Conservation (phyloP, 1,140 invertebrate species). For the Aporrectodea caliginosa region DNA sequence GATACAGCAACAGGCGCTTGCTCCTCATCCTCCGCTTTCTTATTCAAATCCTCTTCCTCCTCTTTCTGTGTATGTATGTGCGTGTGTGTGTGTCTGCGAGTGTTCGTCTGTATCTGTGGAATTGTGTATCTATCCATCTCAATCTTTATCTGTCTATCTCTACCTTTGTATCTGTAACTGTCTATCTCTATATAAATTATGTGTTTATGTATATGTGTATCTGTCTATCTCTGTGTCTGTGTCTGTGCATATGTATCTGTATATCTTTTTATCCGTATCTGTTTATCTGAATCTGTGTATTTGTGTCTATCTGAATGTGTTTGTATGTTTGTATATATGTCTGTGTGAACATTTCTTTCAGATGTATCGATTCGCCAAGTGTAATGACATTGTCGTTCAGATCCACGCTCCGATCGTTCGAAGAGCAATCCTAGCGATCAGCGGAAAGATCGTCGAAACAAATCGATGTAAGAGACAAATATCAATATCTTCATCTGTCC, state of each 20-base stretch:
- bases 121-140: too few species aligned
- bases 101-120: too few species aligned
- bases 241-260: background rate
- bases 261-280: background rate
- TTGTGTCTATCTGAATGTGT: background rate
- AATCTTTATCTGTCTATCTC: too few species aligned
- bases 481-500: too few species aligned
- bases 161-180: too few species aligned
- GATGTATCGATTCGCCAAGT: constrained; percentile 25
- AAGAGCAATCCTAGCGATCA: constrained; percentile 23
- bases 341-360: constrained; percentile 15
- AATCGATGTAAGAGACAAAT: constrained; percentile 28
- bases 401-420: constrained; percentile 23
- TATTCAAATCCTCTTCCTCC: too few species aligned
- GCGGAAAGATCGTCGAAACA: constrained; percentile 30
- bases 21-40: too few species aligned
- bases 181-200: too few species aligned
- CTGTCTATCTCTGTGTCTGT: background rate
- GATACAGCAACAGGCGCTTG: too few species aligned
- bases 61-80: too few species aligned
- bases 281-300: background rate
- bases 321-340: background rate
- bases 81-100: too few species aligned
- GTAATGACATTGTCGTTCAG: constrained; percentile 25
- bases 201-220: background rate